Evolutionary conservation across 2,797 vertebrate species (phyloP), one percentile per base, ranked within the genome.

Genomic region (Sylvilagus floridanus): DNA sequence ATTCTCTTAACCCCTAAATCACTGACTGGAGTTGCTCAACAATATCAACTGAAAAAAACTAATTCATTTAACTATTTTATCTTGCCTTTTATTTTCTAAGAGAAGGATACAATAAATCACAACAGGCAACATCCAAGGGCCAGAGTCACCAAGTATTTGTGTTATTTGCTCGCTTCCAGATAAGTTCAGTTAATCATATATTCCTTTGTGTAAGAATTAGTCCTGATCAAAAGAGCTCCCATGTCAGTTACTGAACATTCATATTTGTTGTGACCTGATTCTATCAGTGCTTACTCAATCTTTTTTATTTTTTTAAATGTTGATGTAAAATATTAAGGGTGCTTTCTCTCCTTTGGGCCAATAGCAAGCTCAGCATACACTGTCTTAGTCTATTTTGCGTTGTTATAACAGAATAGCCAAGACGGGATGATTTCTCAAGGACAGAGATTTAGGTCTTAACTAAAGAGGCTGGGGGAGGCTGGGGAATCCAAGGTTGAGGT

Each of bases 21-120:
- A 92, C 73, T 83, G 69, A 57, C 26, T 76, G 76, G n/a, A 72
- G 35, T 84, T 88, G 17, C 52, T 93, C 35, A 90, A 81, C 35
- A 62, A 66, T 76, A 84, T 92, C 50, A 62, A 52, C 3, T 11
- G 13, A 73, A 81, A 85, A 13, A 32, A 85, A 52, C 57, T 19
- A 52, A 90, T 73, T 82, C 2, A 84, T 52, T 68, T 83, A 84
- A 84, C 65, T 82, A 11, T 17, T 76, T 93, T 22, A 54, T 73
- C 37, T 69, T 84, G 7, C 35, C 30, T 85, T 91, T 94, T 72
- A 22, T 90, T 84, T 9, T 85, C 60, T 52, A 63, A 77, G 26
- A 35, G 71, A 72, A 81, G 66, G 21, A 47, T 35, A 47, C 12
- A 69, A 4, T 66, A 92, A 87, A 81, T 82, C 63, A 32, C n/a